Evolutionary conservation across 2,113 vertebrate genomes (phyloP).

Genomic region (Tympanuchus pallidicinctus): DNA sequence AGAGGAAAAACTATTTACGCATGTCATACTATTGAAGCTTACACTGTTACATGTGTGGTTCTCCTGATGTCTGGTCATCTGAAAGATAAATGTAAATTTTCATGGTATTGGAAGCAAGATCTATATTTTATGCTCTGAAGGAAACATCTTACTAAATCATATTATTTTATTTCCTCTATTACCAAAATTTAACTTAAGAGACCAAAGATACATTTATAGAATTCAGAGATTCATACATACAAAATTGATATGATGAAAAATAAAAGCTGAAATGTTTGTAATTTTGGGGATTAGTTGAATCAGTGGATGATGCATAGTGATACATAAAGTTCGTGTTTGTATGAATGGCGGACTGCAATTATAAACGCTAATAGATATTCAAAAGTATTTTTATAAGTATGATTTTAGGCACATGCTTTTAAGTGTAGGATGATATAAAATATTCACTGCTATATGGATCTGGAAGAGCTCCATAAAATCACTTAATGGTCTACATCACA

Average conservation of each 20-base stretch:
- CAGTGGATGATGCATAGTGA: neutral
- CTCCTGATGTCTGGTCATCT: no score
- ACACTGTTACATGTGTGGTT: neutral
- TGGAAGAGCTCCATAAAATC: constrained; percentile 51
- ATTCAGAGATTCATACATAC: neutral
- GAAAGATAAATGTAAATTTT: neutral
- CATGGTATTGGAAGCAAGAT: neutral
- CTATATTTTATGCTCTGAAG: neutral
- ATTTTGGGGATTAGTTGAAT: neutral
- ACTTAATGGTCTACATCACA: constrained; percentile 46
- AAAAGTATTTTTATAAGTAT: neutral
- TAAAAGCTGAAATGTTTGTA: neutral
- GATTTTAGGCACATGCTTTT: constrained; percentile 27
- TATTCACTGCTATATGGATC: neutral
- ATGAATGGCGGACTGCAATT: neutral
- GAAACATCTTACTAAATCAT: neutral
- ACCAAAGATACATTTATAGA: neutral
- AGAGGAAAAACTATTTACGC: neutral
- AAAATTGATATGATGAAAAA: neutral
- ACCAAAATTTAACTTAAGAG: neutral
- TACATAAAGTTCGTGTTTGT: neutral
- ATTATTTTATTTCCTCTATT: neutral
- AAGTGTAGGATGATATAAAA: constrained; percentile 6
- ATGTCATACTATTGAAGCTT: neutral
- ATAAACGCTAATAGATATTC: neutral